phyloP scores from a whole-genome alignment of 23 tunicate species.

The Ciona savignyi region DNA sequence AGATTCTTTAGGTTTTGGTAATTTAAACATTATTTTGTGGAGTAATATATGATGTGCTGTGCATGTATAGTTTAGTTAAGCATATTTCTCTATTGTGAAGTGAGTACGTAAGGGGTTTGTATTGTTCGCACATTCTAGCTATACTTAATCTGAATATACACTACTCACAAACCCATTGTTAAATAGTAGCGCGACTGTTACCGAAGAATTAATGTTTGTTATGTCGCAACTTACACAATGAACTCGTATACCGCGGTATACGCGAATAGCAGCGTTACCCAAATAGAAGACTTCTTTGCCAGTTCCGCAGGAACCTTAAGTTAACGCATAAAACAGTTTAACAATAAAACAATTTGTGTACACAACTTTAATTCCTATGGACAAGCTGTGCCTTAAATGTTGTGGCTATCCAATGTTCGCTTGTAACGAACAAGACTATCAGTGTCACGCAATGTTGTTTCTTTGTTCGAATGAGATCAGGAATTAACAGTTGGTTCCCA shows the following conservation, averaged over 20 bases:
- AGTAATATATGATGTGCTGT: no score
- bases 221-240: background rate
- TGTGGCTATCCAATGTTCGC: background rate
- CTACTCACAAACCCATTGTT: no score
- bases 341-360: background rate
- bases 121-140: no score
- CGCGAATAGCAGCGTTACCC: background rate
- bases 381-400: background rate
- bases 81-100: no score
- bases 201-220: background rate
- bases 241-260: background rate
- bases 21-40: no score
- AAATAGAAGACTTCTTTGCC: background rate
- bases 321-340: background rate
- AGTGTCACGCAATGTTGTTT: background rate
- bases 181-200: no score
- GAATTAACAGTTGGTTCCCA: no score
- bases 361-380: background rate
- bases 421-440: background rate
- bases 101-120: no score
- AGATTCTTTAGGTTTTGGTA: no score
- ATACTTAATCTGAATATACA: no score
- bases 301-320: background rate
- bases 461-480: no score
- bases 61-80: no score